Evolutionary conservation across 2,888 invertebrate genomes (phyloP).

Genomic region (Brachypalpus laphriformis): DNA sequence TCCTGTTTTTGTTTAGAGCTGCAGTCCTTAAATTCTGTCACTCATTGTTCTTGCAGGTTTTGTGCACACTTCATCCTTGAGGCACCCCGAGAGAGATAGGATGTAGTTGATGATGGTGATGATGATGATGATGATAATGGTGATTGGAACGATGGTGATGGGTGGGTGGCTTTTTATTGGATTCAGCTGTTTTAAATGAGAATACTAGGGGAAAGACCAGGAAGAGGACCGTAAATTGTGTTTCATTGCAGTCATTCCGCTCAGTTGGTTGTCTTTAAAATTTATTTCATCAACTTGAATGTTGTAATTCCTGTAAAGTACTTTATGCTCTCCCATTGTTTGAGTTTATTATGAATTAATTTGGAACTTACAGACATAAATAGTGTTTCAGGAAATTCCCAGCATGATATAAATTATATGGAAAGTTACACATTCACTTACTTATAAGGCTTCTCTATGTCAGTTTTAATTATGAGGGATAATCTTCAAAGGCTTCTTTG

Average conservation of each 20-base stretch:
- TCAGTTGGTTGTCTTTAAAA: conserved; percentile 67
- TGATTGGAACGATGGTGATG: conserved; percentile 18
- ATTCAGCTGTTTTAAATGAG: conserved; percentile 42
- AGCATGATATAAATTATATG: conserved; percentile 13
- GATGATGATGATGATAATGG: conserved; percentile 25
- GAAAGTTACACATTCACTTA: conserved; percentile 2
- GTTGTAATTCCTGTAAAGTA: conserved; percentile 42
- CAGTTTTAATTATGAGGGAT: background rate
- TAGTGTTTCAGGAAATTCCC: conserved; percentile 12
- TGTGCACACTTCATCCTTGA: conserved; percentile 32
- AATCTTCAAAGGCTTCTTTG: background rate
- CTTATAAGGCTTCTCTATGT: conserved; percentile 16
- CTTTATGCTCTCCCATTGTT: conserved; percentile 42
- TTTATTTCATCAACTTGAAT: conserved; percentile 63
- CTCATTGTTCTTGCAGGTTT: conserved; percentile 58
- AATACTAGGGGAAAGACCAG: conserved; percentile 1
- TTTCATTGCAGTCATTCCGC: conserved; percentile 63
- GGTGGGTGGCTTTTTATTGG: conserved; percentile 45
- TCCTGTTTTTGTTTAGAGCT: conserved; percentile 66
- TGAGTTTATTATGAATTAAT: conserved; percentile 63
- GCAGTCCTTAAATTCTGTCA: conserved; percentile 62
- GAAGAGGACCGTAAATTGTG: conserved; percentile 44
- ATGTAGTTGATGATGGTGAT: conserved; percentile 31
- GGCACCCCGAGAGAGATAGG: background rate
- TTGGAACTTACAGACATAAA: conserved; percentile 31